Evolutionary conservation across 1,140 invertebrate species (phyloP), one percentile per base, ranked within the genome.

Genomic region (Heliconius himera): DNA sequence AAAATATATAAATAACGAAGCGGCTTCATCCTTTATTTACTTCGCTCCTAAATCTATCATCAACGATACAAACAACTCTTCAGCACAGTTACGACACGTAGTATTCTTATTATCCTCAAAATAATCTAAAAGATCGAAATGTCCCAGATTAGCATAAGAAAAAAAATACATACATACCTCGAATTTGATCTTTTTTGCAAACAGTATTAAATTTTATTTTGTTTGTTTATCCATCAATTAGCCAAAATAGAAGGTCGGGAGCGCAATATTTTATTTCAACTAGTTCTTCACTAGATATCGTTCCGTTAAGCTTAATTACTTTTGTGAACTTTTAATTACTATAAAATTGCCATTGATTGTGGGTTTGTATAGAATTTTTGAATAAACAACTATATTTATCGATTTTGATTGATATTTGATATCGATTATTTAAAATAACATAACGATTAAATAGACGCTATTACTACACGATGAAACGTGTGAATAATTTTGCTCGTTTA

Each of bases 191-290:
- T 51, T 81, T 71, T 74, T 72, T 76, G 77, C 70, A 49, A 46
- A 76, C 72, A 22, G 74, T 82, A 79, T 18, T 13, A 56, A 74
- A 54, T 60, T 82, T 73, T 73, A 41, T 73, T 79, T 80, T 82
- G 54, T 82, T 84, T 82, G 78, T 82, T 84, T 80, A 78, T 79
- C 56, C 70, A 79, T 73, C 74, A 71, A 80, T 74, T 74, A 79
- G 74, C 81, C 76, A 70, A 72, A 70, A 73, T 78, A 71, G 79
- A 79, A 84, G 78, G 78, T 82, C 81, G 70, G 73, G 70, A 78
- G 74, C 41, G 74, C 77, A 18, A 75, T 66, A 75, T 75, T 75
- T 72, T 66, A 75, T 79, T 76, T 74, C 41, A 78, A 78, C 72
- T 74, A 49, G 73, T 78, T 81, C 78, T 74, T 76, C 56, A 79